Base-by-base conservation (phyloP, 2,113 vertebrate species). In the Brevimyrus niger region DNA sequence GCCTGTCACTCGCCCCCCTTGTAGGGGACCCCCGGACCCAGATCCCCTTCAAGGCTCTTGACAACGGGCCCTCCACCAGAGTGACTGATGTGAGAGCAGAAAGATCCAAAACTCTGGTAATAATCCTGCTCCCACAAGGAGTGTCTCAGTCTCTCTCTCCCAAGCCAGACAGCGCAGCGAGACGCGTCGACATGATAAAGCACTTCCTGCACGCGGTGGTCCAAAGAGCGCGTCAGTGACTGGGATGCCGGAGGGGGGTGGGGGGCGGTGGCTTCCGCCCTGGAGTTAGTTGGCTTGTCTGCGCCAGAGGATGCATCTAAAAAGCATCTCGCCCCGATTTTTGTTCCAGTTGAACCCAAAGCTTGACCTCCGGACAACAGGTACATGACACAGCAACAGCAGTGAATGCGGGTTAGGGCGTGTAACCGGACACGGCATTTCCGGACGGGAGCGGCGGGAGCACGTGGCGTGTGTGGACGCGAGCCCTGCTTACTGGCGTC, bases 51-150 rank as follows among this genome's bases (percentile, higher is more conserved):
- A 21, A 50, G 48, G 23, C 27, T 27, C 9, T 13, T 69, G 87
- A 73, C 46, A 47, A 69, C 23, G 21, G 38, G 38, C 23, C 35
- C 38, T 42, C 31, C 31, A 46, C 21, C 23, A 42, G 55, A 48
- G 44, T 51, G 47, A 48, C 47, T n/a, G 47, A 21, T 69, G n/a
- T 51, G 35, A 9, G 27, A 48, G 42, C 19, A 47, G 42, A 69
- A 88, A 47, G 87, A 73, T 73, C 87, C 65, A 23, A 27, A 51
- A 86, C 27, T 88, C 15, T 10, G 90, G 61, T 13, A 50, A 89
- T 91, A 92, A 87, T 65, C 91, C 44, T 89, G 44, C 91, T 91
- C 89, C 31, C 23, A 89, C 6, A 88, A 55, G 9, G 55, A 89
- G 87, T 53, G 23, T 83, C 27, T 89, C 85, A 90, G 44, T 89